Evolutionary conservation across 2,797 vertebrate genomes (phyloP), one percentile per base, ranked within the genome.

Genomic region (Anguilla pacifica): DNA sequence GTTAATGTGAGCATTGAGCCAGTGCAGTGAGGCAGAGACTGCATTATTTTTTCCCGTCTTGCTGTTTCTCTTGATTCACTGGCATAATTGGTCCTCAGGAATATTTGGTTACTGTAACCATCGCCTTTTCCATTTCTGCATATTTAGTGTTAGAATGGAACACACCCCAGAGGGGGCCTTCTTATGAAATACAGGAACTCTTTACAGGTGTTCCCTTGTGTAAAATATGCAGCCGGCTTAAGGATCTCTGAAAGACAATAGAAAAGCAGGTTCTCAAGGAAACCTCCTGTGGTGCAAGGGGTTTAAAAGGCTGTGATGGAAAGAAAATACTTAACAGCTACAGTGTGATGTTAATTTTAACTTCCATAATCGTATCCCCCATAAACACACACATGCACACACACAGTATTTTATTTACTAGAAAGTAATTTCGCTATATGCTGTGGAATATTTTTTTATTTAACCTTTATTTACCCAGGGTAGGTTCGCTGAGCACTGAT

Each of bases 1-100:
- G 86, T 83, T 83, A 83, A 87, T 53, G 55, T 53, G 79, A n/a
- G 59, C 81, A 87, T 83, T 70, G 35, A 87, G 86, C 39, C 86
- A 46, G 46, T n/a, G 39, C 79, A 83, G 43, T 83, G 83, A 43
- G 57, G 19, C 35, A 49, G 79, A 70, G 81, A 72, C 70, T 72
- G 17, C 51, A 70, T 70, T 67, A 83, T 31, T 59, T 55, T 86
- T 86, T 81, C 0, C 19, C 2, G 55, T 72, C 46, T 83, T 17
- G 43, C 49, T 67, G 57, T 67, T 87, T 83, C 53, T 67, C 35
- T 64, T 83, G 86, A 81, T 28, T 25, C 25, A 13, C 9, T 25
- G 39, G 77, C 57, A 10, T 82, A 22, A 83, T 87, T 39, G 22
- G 19, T 43, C 7, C 43, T 49, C 11, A 11, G 46, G 28, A 77